These are phyloP conservation scores for Chrysocyon brachyurus DNA, from an alignment of 2,797 vertebrate genomes.

Conservation along the genomic window DNA sequence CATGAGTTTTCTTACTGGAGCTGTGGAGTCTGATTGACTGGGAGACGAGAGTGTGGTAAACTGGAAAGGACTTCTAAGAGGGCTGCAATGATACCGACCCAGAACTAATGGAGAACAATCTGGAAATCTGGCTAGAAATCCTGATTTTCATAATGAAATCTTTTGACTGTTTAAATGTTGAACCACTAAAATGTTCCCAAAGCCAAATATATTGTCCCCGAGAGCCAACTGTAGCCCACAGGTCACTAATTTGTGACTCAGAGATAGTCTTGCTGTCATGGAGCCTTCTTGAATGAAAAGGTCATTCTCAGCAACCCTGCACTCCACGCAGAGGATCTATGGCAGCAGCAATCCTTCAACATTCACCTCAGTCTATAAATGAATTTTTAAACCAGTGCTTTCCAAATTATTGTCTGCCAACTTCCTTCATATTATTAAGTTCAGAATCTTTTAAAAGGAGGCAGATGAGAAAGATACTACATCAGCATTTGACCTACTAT, in stretches of 20 bases:
- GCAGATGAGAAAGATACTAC: neutral
- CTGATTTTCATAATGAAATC: slow-evolving; percentile 55
- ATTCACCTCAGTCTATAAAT: neutral
- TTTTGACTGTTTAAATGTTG: neutral
- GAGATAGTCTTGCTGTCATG: neutral
- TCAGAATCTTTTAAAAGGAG: neutral
- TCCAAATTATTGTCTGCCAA: neutral
- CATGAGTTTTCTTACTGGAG: neutral
- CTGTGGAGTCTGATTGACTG: neutral
- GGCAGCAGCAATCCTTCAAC: neutral
- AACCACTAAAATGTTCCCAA: slow-evolving; percentile 27
- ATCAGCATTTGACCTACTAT: neutral
- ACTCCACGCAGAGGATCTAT: neutral
- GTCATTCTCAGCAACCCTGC: neutral
- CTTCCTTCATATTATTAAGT: neutral
- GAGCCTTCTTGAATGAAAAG: slow-evolving; percentile 42
- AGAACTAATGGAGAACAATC: neutral
- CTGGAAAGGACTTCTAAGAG: neutral
- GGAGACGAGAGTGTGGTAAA: neutral
- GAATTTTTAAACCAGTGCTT: neutral
- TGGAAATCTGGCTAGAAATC: slow-evolving; percentile 14
- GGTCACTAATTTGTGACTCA: slow-evolving; percentile 8
- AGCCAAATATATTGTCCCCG: neutral
- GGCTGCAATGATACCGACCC: neutral
- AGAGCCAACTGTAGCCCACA: neutral